Percentiles rank a stretch among this genome's conserved stretches.
Evolutionary conservation across 2,888 invertebrate genomes (phyloP).

Genomic region (Heliconius erato): DNA sequence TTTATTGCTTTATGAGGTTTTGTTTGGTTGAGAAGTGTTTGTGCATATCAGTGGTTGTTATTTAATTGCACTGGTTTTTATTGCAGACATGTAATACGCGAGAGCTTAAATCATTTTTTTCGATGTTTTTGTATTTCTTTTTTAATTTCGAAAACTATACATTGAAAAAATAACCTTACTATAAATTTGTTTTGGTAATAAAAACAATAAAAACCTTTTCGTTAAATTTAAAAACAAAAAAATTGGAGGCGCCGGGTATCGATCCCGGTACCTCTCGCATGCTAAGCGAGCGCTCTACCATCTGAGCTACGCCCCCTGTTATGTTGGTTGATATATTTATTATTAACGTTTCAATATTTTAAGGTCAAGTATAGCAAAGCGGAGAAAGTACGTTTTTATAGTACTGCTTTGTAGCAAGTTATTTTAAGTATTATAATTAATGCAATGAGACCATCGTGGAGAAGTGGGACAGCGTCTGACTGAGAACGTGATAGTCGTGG

Average conservation of each 20-base stretch:
- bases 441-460: neutral
- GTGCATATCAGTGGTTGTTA: slow-evolving; percentile 1
- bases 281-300: slow-evolving; percentile 49
- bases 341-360: neutral
- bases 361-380: neutral
- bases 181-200: no score
- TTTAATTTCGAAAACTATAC: neutral
- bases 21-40: slow-evolving; percentile 6
- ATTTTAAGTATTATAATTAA: neutral
- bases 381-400: neutral
- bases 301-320: slow-evolving; percentile 43
- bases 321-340: slow-evolving; percentile 66
- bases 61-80: neutral
- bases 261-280: slow-evolving; percentile 50
- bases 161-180: neutral
- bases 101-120: neutral
- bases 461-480: no score
- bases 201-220: no score
- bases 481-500: neutral
- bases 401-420: neutral
- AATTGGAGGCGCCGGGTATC: slow-evolving; percentile 77
- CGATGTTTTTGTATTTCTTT: neutral
- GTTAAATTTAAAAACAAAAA: neutral
- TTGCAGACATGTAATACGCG: neutral
- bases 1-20: slow-evolving; percentile 6